Conservation (phyloP, 2,113 vertebrate genomes). For the Dipodomys merriami region DNA sequence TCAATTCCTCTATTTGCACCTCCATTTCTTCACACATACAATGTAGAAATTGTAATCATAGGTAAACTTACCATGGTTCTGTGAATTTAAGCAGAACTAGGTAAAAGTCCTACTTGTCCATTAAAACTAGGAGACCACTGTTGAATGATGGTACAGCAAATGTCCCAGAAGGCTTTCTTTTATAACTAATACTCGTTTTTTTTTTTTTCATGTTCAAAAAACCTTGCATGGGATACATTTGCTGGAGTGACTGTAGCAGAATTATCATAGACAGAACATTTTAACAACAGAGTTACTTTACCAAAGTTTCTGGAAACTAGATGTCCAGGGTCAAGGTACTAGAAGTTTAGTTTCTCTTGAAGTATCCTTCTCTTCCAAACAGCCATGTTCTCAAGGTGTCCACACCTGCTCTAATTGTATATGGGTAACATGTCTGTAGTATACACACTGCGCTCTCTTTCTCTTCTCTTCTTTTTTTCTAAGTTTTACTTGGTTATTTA, state of each 20-base stretch:
- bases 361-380: not conserved
- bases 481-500: too few species aligned
- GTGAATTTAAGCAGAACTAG: conserved; percentile 5
- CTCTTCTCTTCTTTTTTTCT: too few species aligned
- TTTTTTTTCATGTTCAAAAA: not conserved
- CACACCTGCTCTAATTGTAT: not conserved
- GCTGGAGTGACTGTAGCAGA: not conserved
- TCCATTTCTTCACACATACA: not conserved
- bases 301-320: not conserved
- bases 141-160: not conserved
- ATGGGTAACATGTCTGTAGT: not conserved
- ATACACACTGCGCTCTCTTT: too few species aligned
- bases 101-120: not conserved
- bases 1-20: not conserved
- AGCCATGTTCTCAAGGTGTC: not conserved
- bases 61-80: not conserved
- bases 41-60: not conserved
- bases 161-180: not conserved
- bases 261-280: not conserved
- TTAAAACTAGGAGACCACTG: not conserved
- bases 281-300: not conserved
- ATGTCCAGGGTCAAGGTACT: not conserved
- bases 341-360: not conserved
- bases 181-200: not conserved
- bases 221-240: not conserved